Percentiles rank a stretch among this genome's conserved stretches.
Evolutionary conservation across 2,113 vertebrate genomes (phyloP).

Genomic region (Actenoides hombroni): DNA sequence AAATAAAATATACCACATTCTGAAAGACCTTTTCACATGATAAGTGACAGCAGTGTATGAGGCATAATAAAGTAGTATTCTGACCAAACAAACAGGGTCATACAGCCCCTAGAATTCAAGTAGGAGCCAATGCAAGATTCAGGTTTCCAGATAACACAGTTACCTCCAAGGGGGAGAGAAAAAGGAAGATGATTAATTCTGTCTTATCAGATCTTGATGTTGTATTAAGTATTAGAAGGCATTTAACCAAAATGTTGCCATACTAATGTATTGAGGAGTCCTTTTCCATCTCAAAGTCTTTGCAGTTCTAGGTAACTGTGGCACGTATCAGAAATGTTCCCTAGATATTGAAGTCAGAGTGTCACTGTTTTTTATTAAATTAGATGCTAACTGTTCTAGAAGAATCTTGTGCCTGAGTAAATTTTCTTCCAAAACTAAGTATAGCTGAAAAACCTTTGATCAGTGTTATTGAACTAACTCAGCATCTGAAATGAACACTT

Average conservation of each 20-base stretch:
- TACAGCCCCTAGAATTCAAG: background rate
- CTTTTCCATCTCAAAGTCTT: background rate
- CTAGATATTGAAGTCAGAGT: background rate
- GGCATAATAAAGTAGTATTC: background rate
- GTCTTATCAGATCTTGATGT: background rate
- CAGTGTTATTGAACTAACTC: background rate
- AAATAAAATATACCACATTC: background rate
- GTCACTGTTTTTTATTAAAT: background rate
- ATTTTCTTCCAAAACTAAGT: background rate
- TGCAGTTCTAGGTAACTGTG: background rate
- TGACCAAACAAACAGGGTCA: background rate
- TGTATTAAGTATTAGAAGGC: background rate
- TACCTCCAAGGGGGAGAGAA: background rate
- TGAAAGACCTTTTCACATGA: background rate
- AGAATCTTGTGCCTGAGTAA: background rate
- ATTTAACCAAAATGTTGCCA: background rate
- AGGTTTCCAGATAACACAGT: background rate
- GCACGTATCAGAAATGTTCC: background rate
- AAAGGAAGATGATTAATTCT: background rate
- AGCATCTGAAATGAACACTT: background rate
- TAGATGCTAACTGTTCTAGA: background rate
- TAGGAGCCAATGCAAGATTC: background rate
- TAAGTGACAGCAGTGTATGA: background rate
- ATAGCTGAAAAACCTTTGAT: background rate
- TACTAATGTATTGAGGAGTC: background rate